A percentile compares a stretch with the other conserved stretches of the same genome.
Evolutionary conservation across 2,113 vertebrate genomes (phyloP).

Genomic region (Brienomyrus brachyistius): DNA sequence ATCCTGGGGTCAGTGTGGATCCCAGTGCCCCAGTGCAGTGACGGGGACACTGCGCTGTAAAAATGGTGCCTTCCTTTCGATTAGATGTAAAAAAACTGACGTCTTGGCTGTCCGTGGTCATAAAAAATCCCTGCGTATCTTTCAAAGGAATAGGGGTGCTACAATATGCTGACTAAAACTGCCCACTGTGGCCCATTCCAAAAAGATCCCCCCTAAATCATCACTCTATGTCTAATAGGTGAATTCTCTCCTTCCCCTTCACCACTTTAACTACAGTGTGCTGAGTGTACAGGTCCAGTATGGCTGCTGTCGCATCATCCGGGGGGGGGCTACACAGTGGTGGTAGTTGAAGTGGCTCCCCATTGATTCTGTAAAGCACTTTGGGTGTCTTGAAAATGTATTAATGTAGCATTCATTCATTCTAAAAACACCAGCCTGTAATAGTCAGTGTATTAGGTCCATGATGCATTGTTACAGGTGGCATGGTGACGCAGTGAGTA

Average conservation of each 20-base stretch:
- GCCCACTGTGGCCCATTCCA: neutral
- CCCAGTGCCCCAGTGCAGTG: neutral
- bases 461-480: neutral
- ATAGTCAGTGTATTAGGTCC: neutral
- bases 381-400: neutral
- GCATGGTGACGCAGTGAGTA: neutral
- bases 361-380: neutral
- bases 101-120: too few relatives aligned
- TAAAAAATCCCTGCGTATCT: too few relatives aligned
- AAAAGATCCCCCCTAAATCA: neutral
- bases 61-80: too few relatives aligned
- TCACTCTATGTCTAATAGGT: neutral
- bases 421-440: neutral
- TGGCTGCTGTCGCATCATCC: neutral
- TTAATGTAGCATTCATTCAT: neutral
- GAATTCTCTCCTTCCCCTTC: neutral
- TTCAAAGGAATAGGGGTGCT: neutral
- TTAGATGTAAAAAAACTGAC: too few relatives aligned
- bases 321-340: neutral
- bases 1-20: neutral
- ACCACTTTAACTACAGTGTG: neutral
- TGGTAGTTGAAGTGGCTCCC: neutral
- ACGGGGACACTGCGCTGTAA: too few relatives aligned
- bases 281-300: neutral
- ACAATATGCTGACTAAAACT: neutral